These are phyloP conservation scores for Chelidonichthys spinosus DNA, from an alignment of 2,797 vertebrate genomes.

Conservation along the genomic window DNA sequence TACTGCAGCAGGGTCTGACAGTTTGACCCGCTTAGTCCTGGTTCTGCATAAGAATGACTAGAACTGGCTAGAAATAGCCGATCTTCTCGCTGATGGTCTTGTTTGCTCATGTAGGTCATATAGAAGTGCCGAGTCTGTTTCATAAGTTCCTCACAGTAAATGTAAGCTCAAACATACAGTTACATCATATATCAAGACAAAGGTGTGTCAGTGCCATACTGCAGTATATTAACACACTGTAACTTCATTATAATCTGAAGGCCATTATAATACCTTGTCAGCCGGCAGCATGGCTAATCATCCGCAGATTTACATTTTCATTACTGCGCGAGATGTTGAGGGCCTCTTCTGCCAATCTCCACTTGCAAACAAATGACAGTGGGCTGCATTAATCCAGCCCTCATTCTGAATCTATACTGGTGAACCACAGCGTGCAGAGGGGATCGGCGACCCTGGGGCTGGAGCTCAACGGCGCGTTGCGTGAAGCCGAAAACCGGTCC, in stretches of 20 bases:
- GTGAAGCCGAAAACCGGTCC: background rate
- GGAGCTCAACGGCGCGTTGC: constrained; percentile 1
- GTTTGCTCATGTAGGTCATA: too few relatives aligned
- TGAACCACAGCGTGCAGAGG: background rate
- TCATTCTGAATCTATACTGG: constrained; percentile 23
- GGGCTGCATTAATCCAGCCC: constrained; percentile 11
- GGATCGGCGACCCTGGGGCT: background rate
- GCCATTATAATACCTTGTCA: constrained; percentile 21
- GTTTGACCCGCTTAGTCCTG: too few relatives aligned
- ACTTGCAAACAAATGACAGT: constrained; percentile 37
- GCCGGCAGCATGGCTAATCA: constrained; percentile 45
- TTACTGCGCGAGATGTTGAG: constrained; percentile 44
- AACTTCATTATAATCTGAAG: constrained; percentile 33
- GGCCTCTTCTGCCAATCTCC: constrained; percentile 40
- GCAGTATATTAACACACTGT: constrained; percentile 30
- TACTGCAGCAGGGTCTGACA: too few relatives aligned
- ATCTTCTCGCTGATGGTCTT: too few relatives aligned
- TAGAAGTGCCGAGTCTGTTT: background rate
- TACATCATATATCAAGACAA: background rate
- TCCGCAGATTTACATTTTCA: constrained; percentile 56
- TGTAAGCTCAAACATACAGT: background rate
- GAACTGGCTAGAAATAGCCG: too few relatives aligned
- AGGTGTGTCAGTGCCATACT: background rate
- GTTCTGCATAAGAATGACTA: too few relatives aligned
- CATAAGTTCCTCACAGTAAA: background rate